Evolutionary conservation across 2,888 invertebrate species (phyloP), one percentile per base, ranked within the genome.

Genomic region (Drosophila histrio): DNA sequence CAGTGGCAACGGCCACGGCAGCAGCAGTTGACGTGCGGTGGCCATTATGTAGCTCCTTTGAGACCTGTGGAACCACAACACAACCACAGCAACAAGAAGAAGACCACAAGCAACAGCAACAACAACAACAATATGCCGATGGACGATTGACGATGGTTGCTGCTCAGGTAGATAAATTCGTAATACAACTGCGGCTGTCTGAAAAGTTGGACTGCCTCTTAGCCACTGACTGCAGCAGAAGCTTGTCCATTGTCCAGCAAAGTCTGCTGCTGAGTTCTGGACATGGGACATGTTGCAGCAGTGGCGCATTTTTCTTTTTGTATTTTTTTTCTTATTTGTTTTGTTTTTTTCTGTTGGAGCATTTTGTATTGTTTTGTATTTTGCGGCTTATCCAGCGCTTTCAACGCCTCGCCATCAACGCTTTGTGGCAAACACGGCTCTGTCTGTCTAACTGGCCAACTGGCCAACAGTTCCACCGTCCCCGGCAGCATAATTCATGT

Each of bases 81-180:
- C 21, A 36, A 22, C 61, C 24, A 19, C 59, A 77, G 11, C 63
- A 54, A 17, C 58, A 63, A 46, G 54, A 47, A 13, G 47, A 57
- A 54, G 65, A 39, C 30, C 59, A 41, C 77, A 77, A 24, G n/a
- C 60, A 50, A n/a, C 46, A 63, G 34, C 67, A 43, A 21, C 74
- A 62, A 61, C 74, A 50, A 60, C 57, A 66, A 24, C 15, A 44
- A 26, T 17, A 41, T 41, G 61, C 65, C 81, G 84, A 80, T 86
- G 87, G 77, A 83, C 88, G 84, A 83, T 83, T 84, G 87, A 84
- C 84, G 84, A 88, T 84, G 84, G 88, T 84, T 67, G 84, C 79
- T 88, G 88, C 87, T 87, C 87, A 84, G 84, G 88, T 88, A 84
- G 84, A 84, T 84, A 84, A 84, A 84, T 84, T 84, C 81, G 81